Percentiles rank a stretch among this genome's conserved stretches.
phyloP scores from a whole-genome alignment of 2,888 invertebrate genomes.

The Xiphydria camelus region DNA sequence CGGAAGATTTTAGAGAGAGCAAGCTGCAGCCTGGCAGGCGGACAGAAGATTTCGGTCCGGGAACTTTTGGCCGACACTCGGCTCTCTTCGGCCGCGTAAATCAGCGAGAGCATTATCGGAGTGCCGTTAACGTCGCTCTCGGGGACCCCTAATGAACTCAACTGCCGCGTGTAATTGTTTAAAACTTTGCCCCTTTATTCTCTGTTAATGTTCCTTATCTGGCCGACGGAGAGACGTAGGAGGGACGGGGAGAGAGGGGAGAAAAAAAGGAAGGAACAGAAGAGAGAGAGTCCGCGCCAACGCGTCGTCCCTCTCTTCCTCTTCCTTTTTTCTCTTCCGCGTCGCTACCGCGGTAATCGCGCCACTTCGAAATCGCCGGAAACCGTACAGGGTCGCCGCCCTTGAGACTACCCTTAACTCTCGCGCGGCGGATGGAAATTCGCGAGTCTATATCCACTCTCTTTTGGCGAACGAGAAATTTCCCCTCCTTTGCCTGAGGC shows the following conservation, averaged over 20 bases:
- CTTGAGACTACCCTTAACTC: too few relatives aligned
- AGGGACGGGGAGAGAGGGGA: neutral
- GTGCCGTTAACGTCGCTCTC: constrained; percentile 1
- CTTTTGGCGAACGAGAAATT: too few relatives aligned
- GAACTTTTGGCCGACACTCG: neutral
- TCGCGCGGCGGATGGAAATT: too few relatives aligned
- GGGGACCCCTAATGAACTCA: constrained; percentile 11
- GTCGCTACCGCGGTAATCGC: neutral
- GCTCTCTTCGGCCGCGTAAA: neutral
- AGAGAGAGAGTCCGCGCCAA: neutral
- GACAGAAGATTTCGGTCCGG: too few relatives aligned
- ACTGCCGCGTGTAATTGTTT: constrained; percentile 17
- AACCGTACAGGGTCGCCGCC: neutral
- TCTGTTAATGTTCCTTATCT: constrained; percentile 10
- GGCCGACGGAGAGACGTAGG: neutral
- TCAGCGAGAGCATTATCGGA: constrained; percentile 1
- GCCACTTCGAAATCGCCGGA: neutral
- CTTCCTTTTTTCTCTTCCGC: neutral
- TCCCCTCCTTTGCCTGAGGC: too few relatives aligned
- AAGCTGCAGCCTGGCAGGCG: too few relatives aligned
- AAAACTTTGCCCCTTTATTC: constrained; percentile 13
- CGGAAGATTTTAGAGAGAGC: too few relatives aligned
- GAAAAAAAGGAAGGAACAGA: neutral
- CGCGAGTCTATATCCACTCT: too few relatives aligned
- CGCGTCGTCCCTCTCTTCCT: too few relatives aligned